These are phyloP conservation scores for Pteronotus mesoamericanus DNA, from an alignment of 2,797 vertebrate species.

Conservation along the genomic window DNA sequence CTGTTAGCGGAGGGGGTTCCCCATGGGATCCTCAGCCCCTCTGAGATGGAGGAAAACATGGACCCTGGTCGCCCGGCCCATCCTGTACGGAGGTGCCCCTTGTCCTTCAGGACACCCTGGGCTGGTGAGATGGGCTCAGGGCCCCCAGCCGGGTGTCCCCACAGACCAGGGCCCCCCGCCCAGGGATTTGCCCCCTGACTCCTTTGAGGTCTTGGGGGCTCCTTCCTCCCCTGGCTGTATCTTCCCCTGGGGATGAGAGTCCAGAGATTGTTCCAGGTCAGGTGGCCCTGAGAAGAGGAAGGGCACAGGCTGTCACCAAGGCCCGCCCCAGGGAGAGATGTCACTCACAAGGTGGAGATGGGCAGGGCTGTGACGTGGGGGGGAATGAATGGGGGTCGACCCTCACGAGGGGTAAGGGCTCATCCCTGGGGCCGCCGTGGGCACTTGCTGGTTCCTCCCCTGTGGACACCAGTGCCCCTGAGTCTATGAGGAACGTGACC, in stretches of 20 bases:
- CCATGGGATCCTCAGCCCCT: not conserved
- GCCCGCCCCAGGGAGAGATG: not conserved
- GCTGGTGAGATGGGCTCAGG: too few species aligned
- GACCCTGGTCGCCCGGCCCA: not conserved
- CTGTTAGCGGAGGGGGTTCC: not conserved
- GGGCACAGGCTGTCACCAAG: not conserved
- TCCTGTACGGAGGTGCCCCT: not conserved
- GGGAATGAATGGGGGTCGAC: too few species aligned
- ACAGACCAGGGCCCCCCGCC: not conserved
- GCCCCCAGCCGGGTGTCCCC: not conserved
- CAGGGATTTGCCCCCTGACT: not conserved
- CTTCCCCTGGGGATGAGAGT: too few species aligned
- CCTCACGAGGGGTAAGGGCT: too few species aligned
- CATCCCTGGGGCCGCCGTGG: too few species aligned
- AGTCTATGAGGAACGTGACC: too few species aligned
- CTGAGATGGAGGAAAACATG: too few species aligned
- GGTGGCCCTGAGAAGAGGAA: not conserved
- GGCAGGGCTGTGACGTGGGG: too few species aligned
- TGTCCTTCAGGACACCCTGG: not conserved
- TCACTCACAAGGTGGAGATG: too few species aligned
- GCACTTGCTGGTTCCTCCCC: too few species aligned
- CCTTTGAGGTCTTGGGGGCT: not conserved
- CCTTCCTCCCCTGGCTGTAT: too few species aligned
- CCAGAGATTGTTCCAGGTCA: not conserved
- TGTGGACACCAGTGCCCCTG: too few species aligned